Percentiles rank a stretch among this genome's conserved stretches.
Evolutionary conservation across 2,113 vertebrate species (phyloP).

Genomic region (Castor canadensis): DNA sequence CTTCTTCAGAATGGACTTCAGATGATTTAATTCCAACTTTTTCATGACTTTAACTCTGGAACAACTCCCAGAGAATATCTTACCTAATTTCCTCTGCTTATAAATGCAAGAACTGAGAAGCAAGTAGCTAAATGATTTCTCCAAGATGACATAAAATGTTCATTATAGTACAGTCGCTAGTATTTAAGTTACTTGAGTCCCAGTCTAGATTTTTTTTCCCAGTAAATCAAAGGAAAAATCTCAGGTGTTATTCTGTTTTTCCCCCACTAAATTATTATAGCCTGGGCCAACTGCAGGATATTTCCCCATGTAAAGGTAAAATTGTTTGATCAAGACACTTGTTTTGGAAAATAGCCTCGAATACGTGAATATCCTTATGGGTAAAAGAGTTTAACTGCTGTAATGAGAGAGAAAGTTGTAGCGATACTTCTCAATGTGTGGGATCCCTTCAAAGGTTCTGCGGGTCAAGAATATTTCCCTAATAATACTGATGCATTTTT

Average conservation of each 20-base stretch:
- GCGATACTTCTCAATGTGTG: not conserved
- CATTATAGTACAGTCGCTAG: not conserved
- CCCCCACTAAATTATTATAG: not conserved
- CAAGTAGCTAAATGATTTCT: not conserved
- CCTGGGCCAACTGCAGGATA: not conserved
- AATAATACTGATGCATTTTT: not conserved
- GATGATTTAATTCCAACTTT: slow-evolving; percentile 9
- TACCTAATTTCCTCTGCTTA: not conserved
- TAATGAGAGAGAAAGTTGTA: not conserved
- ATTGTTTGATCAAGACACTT: not conserved
- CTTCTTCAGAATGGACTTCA: not conserved
- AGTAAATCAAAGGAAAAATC: not conserved
- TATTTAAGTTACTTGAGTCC: not conserved
- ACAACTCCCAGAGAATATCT: not conserved
- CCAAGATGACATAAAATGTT: not conserved
- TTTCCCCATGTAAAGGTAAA: not conserved
- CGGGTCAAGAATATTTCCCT: not conserved
- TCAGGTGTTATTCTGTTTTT: not conserved
- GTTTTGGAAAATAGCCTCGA: not conserved
- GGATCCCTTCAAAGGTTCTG: not conserved
- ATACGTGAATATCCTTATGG: not conserved
- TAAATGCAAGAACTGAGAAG: not conserved
- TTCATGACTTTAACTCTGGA: not conserved
- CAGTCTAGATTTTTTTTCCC: not conserved
- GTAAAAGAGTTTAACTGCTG: not conserved